Conservation (phyloP, 2,888 invertebrate species). For the Odontomyia ornata region DNA sequence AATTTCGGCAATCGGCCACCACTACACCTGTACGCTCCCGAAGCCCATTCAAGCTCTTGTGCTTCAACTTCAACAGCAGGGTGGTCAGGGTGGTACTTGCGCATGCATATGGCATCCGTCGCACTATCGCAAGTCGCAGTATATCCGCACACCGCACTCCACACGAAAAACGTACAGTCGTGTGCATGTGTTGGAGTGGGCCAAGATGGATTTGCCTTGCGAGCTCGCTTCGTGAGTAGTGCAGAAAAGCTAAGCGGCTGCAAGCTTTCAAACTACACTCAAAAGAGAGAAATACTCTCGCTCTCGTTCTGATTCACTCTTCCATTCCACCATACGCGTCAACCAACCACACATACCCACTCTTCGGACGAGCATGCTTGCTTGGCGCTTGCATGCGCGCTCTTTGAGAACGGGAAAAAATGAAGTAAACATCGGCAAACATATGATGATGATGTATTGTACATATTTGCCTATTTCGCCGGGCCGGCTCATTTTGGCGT, state of each 20-base stretch:
- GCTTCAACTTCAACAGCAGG: neutral
- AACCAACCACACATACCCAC: neutral
- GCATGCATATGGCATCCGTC: conserved; percentile 36
- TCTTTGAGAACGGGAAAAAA: neutral
- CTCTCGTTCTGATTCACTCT: too few species aligned
- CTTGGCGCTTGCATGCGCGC: conserved; percentile 9
- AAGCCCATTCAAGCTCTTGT: neutral
- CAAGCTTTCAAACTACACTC: conserved; percentile 12
- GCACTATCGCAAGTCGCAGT: conserved; percentile 9
- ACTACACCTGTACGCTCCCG: conserved; percentile 29
- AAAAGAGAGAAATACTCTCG: conserved; percentile 4
- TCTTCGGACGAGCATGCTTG: neutral
- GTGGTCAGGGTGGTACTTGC: conserved; percentile 27
- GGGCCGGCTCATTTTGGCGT: conserved; percentile 16
- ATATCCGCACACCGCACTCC: conserved; percentile 6
- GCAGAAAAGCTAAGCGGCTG: conserved; percentile 27
- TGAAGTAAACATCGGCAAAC: conserved; percentile 34
- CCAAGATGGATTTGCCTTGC: neutral
- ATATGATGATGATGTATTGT: conserved; percentile 26
- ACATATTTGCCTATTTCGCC: conserved; percentile 31
- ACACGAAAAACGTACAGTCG: conserved; percentile 14
- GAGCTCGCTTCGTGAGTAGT: neutral
- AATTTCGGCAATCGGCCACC: conserved; percentile 48
- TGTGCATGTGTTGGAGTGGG: conserved; percentile 30
- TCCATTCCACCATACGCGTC: too few species aligned